Conservation (phyloP, 2,797 vertebrate genomes). For the Amphiprion clarkii region DNA sequence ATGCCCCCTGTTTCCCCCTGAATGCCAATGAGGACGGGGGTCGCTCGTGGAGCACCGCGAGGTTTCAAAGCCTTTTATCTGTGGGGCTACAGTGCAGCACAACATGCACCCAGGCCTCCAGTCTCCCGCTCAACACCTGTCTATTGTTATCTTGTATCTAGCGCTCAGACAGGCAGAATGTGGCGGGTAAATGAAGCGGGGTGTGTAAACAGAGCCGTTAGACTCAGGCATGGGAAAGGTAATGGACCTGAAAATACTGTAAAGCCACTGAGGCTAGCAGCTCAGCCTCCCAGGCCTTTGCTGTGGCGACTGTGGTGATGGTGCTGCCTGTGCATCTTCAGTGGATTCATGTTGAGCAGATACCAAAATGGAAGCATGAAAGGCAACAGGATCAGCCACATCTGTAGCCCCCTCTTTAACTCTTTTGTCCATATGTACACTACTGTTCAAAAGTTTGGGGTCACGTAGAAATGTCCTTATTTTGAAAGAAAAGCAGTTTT, state of each 20-base stretch:
- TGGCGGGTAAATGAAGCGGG: conserved; percentile 27
- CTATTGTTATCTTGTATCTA: conserved; percentile 57
- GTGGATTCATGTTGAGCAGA: conserved; percentile 44
- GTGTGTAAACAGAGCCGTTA: conserved; percentile 39
- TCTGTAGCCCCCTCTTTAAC: conserved; percentile 23
- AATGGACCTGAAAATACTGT: conserved; percentile 26
- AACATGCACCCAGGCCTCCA: conserved; percentile 39
- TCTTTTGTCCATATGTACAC: background rate
- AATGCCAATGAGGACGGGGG: conserved; percentile 63
- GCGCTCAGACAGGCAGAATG: conserved; percentile 27
- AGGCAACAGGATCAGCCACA: conserved; percentile 45
- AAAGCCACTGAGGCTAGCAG: conserved; percentile 27
- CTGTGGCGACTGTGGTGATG: conserved; percentile 25
- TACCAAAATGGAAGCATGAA: conserved; percentile 49
- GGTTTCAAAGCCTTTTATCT: conserved; percentile 66
- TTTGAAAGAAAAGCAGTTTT: too few relatives aligned
- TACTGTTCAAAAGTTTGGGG: too few relatives aligned
- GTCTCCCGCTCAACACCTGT: conserved; percentile 64
- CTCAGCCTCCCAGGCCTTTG: conserved; percentile 41
- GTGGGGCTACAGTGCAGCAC: conserved; percentile 32
- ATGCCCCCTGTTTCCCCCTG: conserved; percentile 72
- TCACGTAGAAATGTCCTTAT: too few relatives aligned
- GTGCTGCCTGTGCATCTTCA: conserved; percentile 26
- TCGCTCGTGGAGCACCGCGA: conserved; percentile 36
- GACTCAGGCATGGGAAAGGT: conserved; percentile 18